Conservation (phyloP, 2,113 vertebrate species). For the Macquaria ambigua region DNA sequence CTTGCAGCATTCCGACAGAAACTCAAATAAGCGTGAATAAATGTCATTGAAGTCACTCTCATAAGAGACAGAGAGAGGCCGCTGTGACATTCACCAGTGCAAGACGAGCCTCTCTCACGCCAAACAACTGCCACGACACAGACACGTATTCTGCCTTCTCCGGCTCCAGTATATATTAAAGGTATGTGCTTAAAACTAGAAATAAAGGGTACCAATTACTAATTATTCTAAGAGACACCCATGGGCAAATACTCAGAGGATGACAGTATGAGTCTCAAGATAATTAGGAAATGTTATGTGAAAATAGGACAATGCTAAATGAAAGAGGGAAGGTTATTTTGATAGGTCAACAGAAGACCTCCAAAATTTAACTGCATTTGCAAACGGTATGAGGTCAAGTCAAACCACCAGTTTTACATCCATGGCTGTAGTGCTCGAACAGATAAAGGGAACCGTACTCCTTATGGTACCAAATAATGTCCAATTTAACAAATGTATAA, state of each 20-base stretch:
- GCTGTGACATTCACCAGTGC: conserved; percentile 35
- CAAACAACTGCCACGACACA: not conserved
- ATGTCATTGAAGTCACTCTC: conserved; percentile 47
- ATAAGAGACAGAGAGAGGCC: conserved; percentile 20
- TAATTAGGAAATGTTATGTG: conserved; percentile 32
- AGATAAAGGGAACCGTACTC: not conserved
- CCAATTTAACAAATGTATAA: too few species aligned
- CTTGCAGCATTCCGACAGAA: conserved; percentile 18
- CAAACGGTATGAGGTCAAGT: not conserved
- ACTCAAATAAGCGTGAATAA: conserved; percentile 57
- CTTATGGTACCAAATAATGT: not conserved
- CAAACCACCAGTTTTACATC: not conserved
- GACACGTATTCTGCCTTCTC: not conserved
- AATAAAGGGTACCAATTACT: conserved; percentile 46
- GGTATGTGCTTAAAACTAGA: conserved; percentile 16
- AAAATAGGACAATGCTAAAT: conserved; percentile 12
- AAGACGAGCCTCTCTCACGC: conserved; percentile 12
- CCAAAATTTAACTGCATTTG: not conserved
- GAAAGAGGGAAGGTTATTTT: conserved; percentile 3
- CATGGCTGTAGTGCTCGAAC: not conserved
- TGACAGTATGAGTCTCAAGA: not conserved
- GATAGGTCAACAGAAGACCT: conserved; percentile 2
- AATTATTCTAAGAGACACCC: conserved; percentile 35
- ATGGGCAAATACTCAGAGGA: conserved; percentile 16
- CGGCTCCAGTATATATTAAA: not conserved